Evolutionary conservation across 2,113 vertebrate species (phyloP).

Genomic region (crab-eating macaque (Macaca fascicularis)): DNA sequence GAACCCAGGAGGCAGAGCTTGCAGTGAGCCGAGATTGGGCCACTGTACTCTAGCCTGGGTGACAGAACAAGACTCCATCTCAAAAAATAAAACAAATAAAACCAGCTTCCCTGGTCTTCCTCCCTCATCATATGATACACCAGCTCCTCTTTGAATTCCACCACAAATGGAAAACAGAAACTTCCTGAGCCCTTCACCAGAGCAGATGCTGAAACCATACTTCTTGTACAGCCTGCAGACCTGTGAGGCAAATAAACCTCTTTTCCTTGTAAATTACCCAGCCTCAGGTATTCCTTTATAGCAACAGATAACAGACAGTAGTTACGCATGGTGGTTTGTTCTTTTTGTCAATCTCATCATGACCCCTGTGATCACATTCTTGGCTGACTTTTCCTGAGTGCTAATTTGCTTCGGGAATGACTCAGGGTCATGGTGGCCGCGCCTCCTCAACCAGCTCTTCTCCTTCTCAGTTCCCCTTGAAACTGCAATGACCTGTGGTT

Average conservation of each 20-base stretch:
- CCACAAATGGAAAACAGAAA: not conserved
- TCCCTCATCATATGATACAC: too few relatives aligned
- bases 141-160: not conserved
- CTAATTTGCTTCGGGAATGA: not conserved
- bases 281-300: not conserved
- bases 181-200: not conserved
- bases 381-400: not conserved
- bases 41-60: too few relatives aligned
- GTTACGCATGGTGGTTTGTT: not conserved
- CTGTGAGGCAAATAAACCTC: not conserved
- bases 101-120: too few relatives aligned
- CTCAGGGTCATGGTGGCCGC: not conserved
- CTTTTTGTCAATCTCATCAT: not conserved
- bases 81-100: too few relatives aligned
- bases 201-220: not conserved
- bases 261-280: not conserved
- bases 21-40: too few relatives aligned
- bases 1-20: too few relatives aligned
- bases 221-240: not conserved
- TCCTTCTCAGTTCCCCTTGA: conserved; percentile 7
- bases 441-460: not conserved
- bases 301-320: not conserved
- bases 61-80: too few relatives aligned
- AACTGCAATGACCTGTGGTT: not conserved
- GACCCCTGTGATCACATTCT: not conserved